Conservation (phyloP, 2,797 vertebrate species). For the Odontamblyopus rebecca region DNA sequence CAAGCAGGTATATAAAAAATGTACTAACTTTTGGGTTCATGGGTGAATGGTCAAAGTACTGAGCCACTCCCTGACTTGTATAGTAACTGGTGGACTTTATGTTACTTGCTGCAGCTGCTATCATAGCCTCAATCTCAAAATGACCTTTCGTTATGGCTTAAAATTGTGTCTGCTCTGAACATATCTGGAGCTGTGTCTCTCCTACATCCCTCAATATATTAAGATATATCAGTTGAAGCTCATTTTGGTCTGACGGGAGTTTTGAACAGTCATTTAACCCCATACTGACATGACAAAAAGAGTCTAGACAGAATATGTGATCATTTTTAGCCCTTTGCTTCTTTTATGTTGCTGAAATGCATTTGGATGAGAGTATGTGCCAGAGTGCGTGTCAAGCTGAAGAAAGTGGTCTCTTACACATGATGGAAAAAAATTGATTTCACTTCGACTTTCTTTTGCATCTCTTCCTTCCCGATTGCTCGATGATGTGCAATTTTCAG, state of each 20-base stretch:
- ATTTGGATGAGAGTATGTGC: neutral
- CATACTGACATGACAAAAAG: slow-evolving; percentile 62
- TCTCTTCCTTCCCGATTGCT: slow-evolving; percentile 41
- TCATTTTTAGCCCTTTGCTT: slow-evolving; percentile 22
- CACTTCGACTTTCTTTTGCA: slow-evolving; percentile 64
- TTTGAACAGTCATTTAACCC: slow-evolving; percentile 69
- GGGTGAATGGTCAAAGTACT: no score
- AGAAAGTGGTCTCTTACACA: slow-evolving; percentile 31
- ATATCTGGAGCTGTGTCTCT: slow-evolving; percentile 28
- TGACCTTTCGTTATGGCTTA: slow-evolving; percentile 11
- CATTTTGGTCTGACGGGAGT: slow-evolving; percentile 66
- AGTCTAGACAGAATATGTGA: slow-evolving; percentile 47
- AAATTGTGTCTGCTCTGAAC: slow-evolving; percentile 45
- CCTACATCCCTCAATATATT: slow-evolving; percentile 38
- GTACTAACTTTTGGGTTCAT: no score
- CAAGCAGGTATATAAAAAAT: no score
- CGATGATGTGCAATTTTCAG: slow-evolving; percentile 61
- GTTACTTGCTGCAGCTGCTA: no score
- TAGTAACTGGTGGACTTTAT: no score
- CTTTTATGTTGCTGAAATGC: slow-evolving; percentile 24
- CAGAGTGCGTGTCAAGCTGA: slow-evolving; percentile 16
- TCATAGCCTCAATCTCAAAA: neutral
- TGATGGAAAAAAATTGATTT: slow-evolving; percentile 50
- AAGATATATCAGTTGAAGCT: slow-evolving; percentile 70
- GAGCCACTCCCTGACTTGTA: no score